Conservation (phyloP, 1,140 invertebrate genomes). For the Drosophila guanche region DNA sequence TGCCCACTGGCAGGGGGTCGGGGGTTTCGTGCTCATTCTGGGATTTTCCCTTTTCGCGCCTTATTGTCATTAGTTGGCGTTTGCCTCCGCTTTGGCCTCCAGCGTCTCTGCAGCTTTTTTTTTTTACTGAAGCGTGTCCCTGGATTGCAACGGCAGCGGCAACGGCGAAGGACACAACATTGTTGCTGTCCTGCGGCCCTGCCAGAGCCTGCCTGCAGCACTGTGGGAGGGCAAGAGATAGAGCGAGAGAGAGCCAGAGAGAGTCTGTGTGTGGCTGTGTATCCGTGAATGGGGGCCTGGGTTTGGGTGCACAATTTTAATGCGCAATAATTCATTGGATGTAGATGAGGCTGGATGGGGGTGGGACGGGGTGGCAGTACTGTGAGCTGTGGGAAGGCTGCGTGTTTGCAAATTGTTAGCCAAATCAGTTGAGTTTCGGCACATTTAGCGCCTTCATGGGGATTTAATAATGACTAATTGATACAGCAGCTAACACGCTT, state of each 20-base stretch:
- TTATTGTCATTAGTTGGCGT: conserved; percentile 62
- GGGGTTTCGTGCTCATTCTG: no score
- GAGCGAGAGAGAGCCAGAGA: no score
- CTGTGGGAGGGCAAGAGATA: no score
- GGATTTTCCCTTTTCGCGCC: conserved; percentile 52
- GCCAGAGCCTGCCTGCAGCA: conserved; percentile 1
- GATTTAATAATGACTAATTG: background rate
- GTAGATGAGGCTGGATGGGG: no score
- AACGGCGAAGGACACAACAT: conserved; percentile 55
- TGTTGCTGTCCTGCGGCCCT: conserved; percentile 25
- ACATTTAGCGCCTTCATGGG: conserved; percentile 10
- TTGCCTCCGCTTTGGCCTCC: conserved; percentile 51
- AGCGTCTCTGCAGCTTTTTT: conserved; percentile 49
- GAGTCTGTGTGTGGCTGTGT: conserved; percentile 3
- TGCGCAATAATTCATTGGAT: conserved; percentile 71
- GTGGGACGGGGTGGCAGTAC: conserved; percentile 18
- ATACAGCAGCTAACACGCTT: no score
- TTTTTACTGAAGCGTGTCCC: conserved; percentile 47
- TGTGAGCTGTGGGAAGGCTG: conserved; percentile 42
- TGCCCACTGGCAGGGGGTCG: background rate
- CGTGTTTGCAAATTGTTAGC: conserved; percentile 32
- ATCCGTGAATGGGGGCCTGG: conserved; percentile 15
- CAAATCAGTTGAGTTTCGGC: conserved; percentile 46
- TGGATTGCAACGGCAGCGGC: conserved; percentile 26
- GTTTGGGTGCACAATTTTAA: conserved; percentile 42